Evolutionary conservation across 35 echinoderm and acorn worm genomes (phyloP).

Genomic region (Nesometra sesokonis): DNA sequence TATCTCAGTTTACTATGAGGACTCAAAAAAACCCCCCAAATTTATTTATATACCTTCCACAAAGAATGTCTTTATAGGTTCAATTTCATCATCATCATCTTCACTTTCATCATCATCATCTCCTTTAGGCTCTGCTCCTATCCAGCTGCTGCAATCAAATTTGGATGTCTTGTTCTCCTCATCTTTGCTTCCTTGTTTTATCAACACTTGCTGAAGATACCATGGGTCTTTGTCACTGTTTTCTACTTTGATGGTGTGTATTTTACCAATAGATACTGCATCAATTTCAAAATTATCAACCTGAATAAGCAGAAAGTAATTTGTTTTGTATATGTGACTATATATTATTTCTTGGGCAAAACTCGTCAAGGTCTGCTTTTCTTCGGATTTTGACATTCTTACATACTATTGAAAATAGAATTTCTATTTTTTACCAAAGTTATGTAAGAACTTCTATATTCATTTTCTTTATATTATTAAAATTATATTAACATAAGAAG

Average conservation of each 20-base stretch:
- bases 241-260: slow-evolving; percentile 10
- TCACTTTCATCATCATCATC: neutral
- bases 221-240: slow-evolving; percentile 20
- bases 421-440: no score
- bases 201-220: slow-evolving; percentile 19
- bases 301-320: neutral
- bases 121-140: slow-evolving; percentile 8
- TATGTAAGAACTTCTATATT: no score
- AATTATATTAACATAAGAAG: no score
- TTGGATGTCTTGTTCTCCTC: neutral
- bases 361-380: no score
- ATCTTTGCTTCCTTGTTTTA: neutral
- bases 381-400: no score
- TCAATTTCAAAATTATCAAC: slow-evolving; percentile 30
- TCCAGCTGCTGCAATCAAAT: slow-evolving; percentile 22
- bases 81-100: slow-evolving; percentile 9
- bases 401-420: no score
- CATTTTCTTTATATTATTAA: no score
- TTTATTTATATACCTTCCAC: neutral
- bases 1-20: no score
- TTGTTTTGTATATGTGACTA: no score
- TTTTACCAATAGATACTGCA: slow-evolving; percentile 17
- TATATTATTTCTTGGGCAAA: no score
- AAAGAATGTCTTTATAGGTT: neutral
- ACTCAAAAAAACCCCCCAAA: no score